Evolutionary conservation across 1,140 invertebrate species (phyloP).

Genomic region (Aphis gossypii): DNA sequence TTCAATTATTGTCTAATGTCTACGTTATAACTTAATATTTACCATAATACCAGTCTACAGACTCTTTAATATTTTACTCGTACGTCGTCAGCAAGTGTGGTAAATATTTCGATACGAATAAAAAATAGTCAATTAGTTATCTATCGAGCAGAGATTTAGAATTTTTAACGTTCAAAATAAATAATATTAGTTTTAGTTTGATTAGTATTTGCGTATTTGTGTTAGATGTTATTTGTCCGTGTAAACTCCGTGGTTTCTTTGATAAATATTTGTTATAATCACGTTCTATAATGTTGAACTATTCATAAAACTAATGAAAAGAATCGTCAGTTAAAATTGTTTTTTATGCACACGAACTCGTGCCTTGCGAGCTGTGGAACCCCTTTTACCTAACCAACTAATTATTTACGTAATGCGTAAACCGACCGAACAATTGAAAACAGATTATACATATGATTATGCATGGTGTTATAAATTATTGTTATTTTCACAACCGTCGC

Average conservation of each 20-base stretch:
- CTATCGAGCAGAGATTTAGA: not conserved
- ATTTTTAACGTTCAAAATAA: not conserved
- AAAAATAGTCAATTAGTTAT: not conserved
- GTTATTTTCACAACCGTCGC: not conserved
- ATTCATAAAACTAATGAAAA: not conserved
- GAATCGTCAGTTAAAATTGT: not conserved
- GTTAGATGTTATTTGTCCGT: not conserved
- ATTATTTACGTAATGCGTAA: slow-evolving; percentile 5
- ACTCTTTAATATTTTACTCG: no score
- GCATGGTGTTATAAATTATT: not conserved
- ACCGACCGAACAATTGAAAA: not conserved
- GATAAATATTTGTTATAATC: not conserved
- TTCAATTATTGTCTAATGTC: not conserved
- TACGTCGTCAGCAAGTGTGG: not conserved
- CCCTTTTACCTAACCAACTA: slow-evolving; percentile 4
- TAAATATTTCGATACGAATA: not conserved
- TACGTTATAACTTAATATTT: not conserved
- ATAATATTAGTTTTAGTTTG: not conserved
- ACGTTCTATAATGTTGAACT: not conserved
- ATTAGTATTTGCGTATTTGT: not conserved
- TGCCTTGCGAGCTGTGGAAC: not conserved
- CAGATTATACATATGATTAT: slow-evolving; percentile 10
- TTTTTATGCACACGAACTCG: not conserved
- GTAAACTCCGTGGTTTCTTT: not conserved
- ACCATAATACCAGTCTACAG: no score